phyloP scores from a whole-genome alignment of 2,113 vertebrate genomes.

The Nycticebus coucang region DNA sequence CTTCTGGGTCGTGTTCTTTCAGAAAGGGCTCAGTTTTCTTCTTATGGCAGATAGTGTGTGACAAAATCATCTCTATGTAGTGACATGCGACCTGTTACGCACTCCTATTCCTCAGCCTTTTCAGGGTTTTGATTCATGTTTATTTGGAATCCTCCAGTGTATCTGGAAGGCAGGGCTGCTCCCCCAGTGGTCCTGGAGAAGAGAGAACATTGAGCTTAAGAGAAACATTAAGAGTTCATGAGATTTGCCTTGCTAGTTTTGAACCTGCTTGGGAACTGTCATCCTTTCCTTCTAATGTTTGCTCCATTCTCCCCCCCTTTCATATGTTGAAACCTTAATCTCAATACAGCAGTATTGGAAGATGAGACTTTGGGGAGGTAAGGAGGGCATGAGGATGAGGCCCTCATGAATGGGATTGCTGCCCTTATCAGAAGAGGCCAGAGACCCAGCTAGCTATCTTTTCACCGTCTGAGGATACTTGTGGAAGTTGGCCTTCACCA shows the following conservation, averaged over 20 bases:
- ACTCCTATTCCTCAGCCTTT: not conserved
- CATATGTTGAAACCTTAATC: not conserved
- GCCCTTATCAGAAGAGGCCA: not conserved
- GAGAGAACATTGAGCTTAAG: too few relatives aligned
- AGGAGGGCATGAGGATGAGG: not conserved
- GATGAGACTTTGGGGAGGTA: too few relatives aligned
- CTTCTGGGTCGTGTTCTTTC: not conserved
- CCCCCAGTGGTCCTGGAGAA: not conserved
- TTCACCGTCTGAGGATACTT: too few relatives aligned
- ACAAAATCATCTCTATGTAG: not conserved
- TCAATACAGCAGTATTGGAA: not conserved
- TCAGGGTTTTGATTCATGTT: not conserved
- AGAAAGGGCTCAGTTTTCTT: not conserved
- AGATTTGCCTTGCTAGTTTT: not conserved
- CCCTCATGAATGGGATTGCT: not conserved
- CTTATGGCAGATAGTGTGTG: not conserved
- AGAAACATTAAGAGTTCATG: too few relatives aligned
- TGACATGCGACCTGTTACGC: not conserved
- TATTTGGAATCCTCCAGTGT: not conserved
- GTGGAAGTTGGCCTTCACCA: not conserved
- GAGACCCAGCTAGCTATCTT: not conserved
- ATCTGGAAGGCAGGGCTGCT: not conserved
- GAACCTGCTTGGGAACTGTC: not conserved
- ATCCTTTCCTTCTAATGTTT: not conserved
- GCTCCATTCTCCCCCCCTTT: not conserved